phyloP scores from a whole-genome alignment of 2,113 vertebrate species.

The Mus spicilegus region DNA sequence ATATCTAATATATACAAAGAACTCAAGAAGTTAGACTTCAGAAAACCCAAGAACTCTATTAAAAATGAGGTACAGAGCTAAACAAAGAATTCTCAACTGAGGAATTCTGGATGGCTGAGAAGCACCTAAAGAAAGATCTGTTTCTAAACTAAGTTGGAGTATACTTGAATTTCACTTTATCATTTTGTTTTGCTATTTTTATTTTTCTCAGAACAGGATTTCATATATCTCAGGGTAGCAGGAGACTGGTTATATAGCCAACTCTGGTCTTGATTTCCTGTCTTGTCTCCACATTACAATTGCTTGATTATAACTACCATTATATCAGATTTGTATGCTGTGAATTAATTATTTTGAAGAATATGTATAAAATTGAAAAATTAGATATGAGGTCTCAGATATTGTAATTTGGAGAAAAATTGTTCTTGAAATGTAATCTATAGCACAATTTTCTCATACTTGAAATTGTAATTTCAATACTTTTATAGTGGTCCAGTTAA shows the following conservation, averaged over 20 bases:
- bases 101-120: too few relatives aligned
- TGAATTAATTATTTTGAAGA: background rate
- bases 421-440: background rate
- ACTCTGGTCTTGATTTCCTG: background rate
- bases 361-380: background rate
- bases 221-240: background rate
- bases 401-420: background rate
- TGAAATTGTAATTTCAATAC: background rate
- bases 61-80: too few relatives aligned
- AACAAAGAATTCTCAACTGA: too few relatives aligned
- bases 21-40: too few relatives aligned
- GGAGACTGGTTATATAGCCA: background rate
- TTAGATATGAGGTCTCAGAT: background rate
- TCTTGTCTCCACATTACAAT: background rate
- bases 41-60: too few relatives aligned
- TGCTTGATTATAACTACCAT: background rate
- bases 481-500: background rate
- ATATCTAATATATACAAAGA: too few relatives aligned
- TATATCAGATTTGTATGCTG: background rate
- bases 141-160: background rate
- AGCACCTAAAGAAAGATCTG: background rate
- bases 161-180: background rate
- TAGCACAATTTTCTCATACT: background rate
- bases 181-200: background rate
- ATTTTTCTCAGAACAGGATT: background rate